Evolutionary conservation across 1,140 invertebrate species (phyloP), one percentile per base, ranked within the genome.

Genomic region (Papilio glaucus): DNA sequence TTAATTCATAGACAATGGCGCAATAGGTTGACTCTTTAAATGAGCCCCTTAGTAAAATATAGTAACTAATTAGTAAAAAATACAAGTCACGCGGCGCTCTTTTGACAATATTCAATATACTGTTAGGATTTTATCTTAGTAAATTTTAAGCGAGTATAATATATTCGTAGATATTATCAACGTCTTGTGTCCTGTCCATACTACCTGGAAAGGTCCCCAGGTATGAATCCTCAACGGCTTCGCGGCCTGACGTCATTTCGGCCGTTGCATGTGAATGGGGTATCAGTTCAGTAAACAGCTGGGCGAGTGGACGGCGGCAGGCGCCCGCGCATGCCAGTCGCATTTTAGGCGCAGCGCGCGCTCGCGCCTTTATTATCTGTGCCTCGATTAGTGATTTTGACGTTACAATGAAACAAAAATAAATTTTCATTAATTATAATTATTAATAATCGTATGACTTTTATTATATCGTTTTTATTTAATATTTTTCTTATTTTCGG

Each of bases 271-370:
- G 45, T 53, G 45, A 53, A 53, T 57, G 49, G 21, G 49, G 21
- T 4, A 18, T 45, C 41, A 42, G 13, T 24, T 45, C 18, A 67
- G 41, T 45, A 15, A 67, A 67, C 72, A 42, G 65, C 49, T 72
- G 72, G 72, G 68, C 68, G 68, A 62, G 45, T 79, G 83, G 76
- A 78, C 77, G 71, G 61, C 77, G 78, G 80, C 82, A 65, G 72
- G 73, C 74, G 73, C 74, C 41, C 57, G 61, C 74, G 60, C 72
- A 62, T 62, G 60, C 41, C 81, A 90, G 86, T 90, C 85, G 82
- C 74, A 83, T 57, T 71, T 77, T 62, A 79, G 76, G 86, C 87
- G 87, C 86, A 77, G 83, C 73, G 87, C 88, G 87, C 87, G 83
- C 86, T 80, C 85, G 86, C 86, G 85, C 81, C 65, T 33, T 49